A percentile compares a stretch with the other conserved stretches of the same genome.
Evolutionary conservation across 2,113 vertebrate species (phyloP).

Genomic region (Coracopsis vasa): DNA sequence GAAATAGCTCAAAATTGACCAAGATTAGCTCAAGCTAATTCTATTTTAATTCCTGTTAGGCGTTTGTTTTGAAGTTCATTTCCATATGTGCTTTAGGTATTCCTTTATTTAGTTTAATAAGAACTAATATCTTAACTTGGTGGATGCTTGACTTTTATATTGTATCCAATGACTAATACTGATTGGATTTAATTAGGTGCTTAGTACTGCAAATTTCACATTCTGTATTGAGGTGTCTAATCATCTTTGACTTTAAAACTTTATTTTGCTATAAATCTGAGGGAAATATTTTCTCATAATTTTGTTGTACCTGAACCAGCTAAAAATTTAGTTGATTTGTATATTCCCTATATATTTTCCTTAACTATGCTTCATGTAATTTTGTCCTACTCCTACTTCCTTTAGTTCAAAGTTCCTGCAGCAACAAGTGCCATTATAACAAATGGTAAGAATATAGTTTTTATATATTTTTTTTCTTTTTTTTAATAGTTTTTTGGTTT

Average conservation of each 20-base stretch:
- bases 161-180: background rate
- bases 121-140: background rate
- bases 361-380: background rate
- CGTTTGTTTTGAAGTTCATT: background rate
- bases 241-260: background rate
- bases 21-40: background rate
- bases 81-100: background rate
- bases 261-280: background rate
- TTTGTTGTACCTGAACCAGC: background rate
- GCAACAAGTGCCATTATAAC: constrained; percentile 86
- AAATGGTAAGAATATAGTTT: constrained; percentile 75
- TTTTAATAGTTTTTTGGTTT: background rate
- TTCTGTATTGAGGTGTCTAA: background rate
- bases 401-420: constrained; percentile 84
- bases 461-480: background rate
- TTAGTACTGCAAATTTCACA: background rate
- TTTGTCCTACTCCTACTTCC: background rate
- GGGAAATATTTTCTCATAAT: background rate
- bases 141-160: background rate
- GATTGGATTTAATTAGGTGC: background rate
- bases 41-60: background rate
- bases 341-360: background rate
- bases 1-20: background rate
- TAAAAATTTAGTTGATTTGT: background rate
- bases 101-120: background rate